Evolutionary conservation across 1,140 invertebrate species (phyloP), one percentile per base, ranked within the genome.

Genomic region (Ladona fulva): DNA sequence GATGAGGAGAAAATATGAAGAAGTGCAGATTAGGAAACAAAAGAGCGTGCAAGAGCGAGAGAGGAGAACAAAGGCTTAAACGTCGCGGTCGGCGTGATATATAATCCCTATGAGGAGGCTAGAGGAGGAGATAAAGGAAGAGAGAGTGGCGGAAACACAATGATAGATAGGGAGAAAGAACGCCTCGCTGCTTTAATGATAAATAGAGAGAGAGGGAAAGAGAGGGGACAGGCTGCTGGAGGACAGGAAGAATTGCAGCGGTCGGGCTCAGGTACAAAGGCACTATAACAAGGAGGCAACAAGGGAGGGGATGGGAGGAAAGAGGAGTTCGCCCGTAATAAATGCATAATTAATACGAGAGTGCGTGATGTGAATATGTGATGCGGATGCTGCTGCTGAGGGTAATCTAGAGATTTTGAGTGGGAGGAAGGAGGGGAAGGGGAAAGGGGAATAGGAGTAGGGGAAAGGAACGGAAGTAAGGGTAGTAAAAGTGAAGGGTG

Each of bases 311-410:
- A 52, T 52, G 44, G 44, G 19, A 19, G 19, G 44, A 52, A 52
- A 6, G 29, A 8, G 52, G 52, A 66, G 52, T 66, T 66, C 52
- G n/a, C 16, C 52, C 52, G 52, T 66, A 66, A 66, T 66, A 66
- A 66, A 66, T 66, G 52, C 52, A 66, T 66, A 66, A 66, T 66
- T 66, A 66, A 66, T 66, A 66, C 52, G 52, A 22, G 16, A 22
- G 52, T 66, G 52, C 52, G 52, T 66, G 52, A 66, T 66, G 52
- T 66, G 52, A 66, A 66, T 66, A 66, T 66, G 52, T 22, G 52
- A 66, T 66, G 52, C 16, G 52, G 52, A 66, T 16, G n/a, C 52
- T 16, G 44, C 44, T 11, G 52, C 12, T 22, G 3, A 5, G 52
- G 52, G 52, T 66, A 66, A 66, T 66, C 52, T 66, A 66, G 14